Conservation (phyloP, 1,140 invertebrate species). For the Ctenoplectra terminalis region DNA sequence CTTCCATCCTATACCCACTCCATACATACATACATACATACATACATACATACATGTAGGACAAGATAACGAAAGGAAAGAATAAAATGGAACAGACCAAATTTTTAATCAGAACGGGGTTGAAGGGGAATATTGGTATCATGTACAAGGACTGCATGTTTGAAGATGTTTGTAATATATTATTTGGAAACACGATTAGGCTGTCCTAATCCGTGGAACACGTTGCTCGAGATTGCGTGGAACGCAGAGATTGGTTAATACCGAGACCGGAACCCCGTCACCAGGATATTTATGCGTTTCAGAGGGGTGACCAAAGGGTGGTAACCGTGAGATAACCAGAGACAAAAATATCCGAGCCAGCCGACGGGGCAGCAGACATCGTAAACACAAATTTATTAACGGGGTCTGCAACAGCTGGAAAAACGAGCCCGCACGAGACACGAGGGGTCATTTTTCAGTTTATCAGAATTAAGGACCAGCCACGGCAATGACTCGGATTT, state of each 20-base stretch:
- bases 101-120: neutral
- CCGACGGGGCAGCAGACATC: conserved; percentile 53
- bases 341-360: conserved; percentile 60
- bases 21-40: no score
- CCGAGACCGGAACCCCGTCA: neutral
- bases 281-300: conserved; percentile 57
- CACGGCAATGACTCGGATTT: conserved; percentile 2
- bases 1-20: no score
- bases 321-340: conserved; percentile 11
- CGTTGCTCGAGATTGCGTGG: conserved; percentile 44
- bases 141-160: neutral
- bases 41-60: no score
- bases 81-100: no score
- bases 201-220: conserved; percentile 14
- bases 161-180: neutral
- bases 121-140: neutral
- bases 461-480: conserved; percentile 67
- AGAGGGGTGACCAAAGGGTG: neutral
- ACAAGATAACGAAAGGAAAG: neutral
- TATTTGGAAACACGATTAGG: conserved; percentile 22
- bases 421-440: conserved; percentile 26
- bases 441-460: conserved; percentile 46
- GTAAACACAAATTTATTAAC: conserved; percentile 75
- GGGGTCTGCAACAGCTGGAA: conserved; percentile 35
- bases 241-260: conserved; percentile 39